Evolutionary conservation across 2,113 vertebrate species (phyloP), one percentile per base, ranked within the genome.

Genomic region (Poecilia latipinna): DNA sequence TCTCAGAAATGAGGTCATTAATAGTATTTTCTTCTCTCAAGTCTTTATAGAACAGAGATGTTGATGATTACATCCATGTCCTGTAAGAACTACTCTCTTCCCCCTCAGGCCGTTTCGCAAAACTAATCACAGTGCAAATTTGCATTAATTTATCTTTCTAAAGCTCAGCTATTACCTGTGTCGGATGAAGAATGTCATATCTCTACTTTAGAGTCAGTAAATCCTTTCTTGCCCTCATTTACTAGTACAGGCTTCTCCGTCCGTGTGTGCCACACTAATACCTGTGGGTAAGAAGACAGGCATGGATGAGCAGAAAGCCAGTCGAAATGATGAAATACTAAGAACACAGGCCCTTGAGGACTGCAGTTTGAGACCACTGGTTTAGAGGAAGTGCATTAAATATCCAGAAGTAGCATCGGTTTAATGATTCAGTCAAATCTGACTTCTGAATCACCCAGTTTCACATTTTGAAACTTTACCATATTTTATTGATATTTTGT

Each of bases 201-300:
- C 85, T 97, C 96, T 83, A 96, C 89, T 29, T 93, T 94, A 65
- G 92, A 88, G 84, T 96, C 95, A 60, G 95, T 96, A 90, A 97
- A 97, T 91, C 96, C 96, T 84, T 94, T 95, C 89, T 95, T 96
- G 82, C 96, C 96, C 93, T 97, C 96, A 7, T 97, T 96, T 82
- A 95, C 94, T 44, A 97, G 92, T 54, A 93, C 92, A 54, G 96
- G 96, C 74, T 93, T 95, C 87, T 97, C 95, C 15, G 96, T 96
- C 72, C 96, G 94, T 8, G 96, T 97, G 90, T 97, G 96, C 96
- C 96, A 97, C 44, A 97, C 96, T 90, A 97, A 93, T 78, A 97
- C 89, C 96, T 97, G 92, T 22, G 73, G 61, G 60, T 71, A 72
- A 77, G 32, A 64, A 68, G 24, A 64, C 62, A 74, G 24, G 19